Conservation (phyloP, 2,888 invertebrate genomes). For the Chloromyia formosa region DNA sequence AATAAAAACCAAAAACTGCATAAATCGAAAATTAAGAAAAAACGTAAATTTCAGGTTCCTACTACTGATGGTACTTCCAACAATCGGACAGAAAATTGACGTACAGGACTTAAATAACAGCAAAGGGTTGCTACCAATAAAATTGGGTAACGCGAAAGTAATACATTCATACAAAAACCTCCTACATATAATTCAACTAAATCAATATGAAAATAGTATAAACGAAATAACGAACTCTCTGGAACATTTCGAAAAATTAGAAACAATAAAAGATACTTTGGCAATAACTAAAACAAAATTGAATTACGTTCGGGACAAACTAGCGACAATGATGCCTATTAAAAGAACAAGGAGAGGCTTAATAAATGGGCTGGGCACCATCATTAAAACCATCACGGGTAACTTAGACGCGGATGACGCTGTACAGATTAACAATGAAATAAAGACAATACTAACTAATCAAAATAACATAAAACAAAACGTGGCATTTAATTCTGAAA, state of each 20-base stretch:
- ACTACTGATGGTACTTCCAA: neutral
- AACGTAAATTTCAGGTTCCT: slow-evolving; percentile 14
- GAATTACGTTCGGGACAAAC: slow-evolving; percentile 7
- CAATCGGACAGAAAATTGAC: slow-evolving; percentile 6
- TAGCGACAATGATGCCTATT: neutral
- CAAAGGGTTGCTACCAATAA: slow-evolving; percentile 14
- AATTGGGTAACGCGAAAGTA: neutral
- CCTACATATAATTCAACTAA: neutral
- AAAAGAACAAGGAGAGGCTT: slow-evolving; percentile 7
- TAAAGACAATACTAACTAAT: slow-evolving; percentile 3
- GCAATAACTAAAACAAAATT: slow-evolving; percentile 7
- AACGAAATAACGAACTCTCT: neutral
- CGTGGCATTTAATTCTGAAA: neutral
- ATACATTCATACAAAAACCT: neutral
- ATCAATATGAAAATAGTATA: neutral
- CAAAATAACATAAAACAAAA: neutral
- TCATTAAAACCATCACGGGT: slow-evolving; percentile 33
- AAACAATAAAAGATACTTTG: neutral
- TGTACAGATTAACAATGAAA: slow-evolving; percentile 33
- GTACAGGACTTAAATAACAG: neutral
- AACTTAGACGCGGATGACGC: slow-evolving; percentile 35
- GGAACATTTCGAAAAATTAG: neutral
- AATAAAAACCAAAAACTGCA: slow-evolving; percentile 6
- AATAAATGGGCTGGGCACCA: slow-evolving; percentile 31
- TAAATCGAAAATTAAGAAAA: slow-evolving; percentile 9